Conservation (phyloP, 2,113 vertebrate genomes). For the Menura novaehollandiae region DNA sequence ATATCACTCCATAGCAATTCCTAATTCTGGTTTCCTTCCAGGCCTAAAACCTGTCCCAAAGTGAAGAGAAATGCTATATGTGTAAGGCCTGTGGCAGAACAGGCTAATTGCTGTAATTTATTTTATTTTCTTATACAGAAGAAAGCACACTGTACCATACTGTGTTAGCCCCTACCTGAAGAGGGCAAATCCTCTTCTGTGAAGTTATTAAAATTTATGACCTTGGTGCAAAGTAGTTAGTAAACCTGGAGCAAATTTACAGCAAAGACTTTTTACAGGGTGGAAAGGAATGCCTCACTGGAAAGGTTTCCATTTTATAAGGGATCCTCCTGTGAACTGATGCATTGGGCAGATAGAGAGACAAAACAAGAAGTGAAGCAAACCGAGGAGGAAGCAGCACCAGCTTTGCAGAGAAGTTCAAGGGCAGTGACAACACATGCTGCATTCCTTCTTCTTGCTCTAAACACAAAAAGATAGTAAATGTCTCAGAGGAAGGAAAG, state of each 20-base stretch:
- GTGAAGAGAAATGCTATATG: background rate
- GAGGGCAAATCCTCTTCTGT: constrained; percentile 26
- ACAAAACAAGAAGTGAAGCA: constrained; percentile 25
- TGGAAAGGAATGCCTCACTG: constrained; percentile 24
- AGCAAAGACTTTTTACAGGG: constrained; percentile 21
- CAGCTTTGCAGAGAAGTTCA: constrained; percentile 48
- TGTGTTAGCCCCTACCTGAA: constrained; percentile 44
- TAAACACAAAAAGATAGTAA: constrained; percentile 40
- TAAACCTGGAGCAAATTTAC: constrained; percentile 42
- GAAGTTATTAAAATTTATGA: constrained; percentile 65
- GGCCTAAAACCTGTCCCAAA: constrained; percentile 27
- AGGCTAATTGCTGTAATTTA: constrained; percentile 45
- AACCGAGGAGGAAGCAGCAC: background rate
- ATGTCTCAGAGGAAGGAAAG: constrained; percentile 38
- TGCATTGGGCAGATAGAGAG: background rate
- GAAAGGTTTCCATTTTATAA: constrained; percentile 46
- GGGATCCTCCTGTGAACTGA: constrained; percentile 7
- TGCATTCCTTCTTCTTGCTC: background rate
- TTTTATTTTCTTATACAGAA: constrained; percentile 27
- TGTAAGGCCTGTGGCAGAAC: background rate
- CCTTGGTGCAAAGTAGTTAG: constrained; percentile 51
- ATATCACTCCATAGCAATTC: background rate
- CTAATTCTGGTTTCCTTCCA: constrained; percentile 22
- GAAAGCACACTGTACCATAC: constrained; percentile 55
- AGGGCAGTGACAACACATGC: background rate